These are phyloP conservation scores for Rafetus swinhoei DNA, from an alignment of 2,113 vertebrate genomes.

Conservation along the genomic window DNA sequence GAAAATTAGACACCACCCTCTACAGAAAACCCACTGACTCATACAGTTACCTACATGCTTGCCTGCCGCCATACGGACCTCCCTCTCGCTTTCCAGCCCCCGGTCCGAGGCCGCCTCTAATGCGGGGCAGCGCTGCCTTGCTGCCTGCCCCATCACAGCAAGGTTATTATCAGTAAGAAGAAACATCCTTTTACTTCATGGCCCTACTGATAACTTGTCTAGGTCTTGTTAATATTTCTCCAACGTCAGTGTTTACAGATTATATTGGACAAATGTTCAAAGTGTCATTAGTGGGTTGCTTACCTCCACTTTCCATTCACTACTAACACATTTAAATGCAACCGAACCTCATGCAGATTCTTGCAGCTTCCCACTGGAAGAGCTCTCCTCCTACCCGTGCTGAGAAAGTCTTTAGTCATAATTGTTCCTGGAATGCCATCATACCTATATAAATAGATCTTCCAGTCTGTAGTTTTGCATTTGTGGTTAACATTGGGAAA, in stretches of 20 bases:
- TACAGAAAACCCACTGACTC: too few relatives aligned
- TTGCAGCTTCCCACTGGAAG: background rate
- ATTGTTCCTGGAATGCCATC: slow-evolving; percentile 35
- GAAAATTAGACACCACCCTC: too few relatives aligned
- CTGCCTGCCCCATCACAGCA: too few relatives aligned
- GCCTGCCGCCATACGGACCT: too few relatives aligned
- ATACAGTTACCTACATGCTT: too few relatives aligned
- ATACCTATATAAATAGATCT: slow-evolving; percentile 24
- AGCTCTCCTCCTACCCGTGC: background rate
- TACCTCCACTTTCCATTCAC: background rate
- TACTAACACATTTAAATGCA: slow-evolving; percentile 4
- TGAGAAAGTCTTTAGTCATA: slow-evolving; percentile 20
- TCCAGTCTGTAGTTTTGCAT: slow-evolving; percentile 17
- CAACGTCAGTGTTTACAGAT: background rate
- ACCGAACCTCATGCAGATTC: background rate
- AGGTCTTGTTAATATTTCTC: background rate
- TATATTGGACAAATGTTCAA: background rate
- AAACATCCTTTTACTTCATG: background rate
- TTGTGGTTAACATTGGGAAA: slow-evolving; percentile 16
- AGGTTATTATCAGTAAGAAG: background rate
- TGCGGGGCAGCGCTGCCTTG: too few relatives aligned
- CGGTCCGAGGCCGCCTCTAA: too few relatives aligned
- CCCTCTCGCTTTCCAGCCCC: too few relatives aligned
- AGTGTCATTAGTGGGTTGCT: background rate
- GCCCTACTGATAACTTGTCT: background rate